A percentile compares a stretch with the other conserved stretches of the same genome.
These are phyloP conservation scores for Metallyticus violacea DNA, from an alignment of 2,888 invertebrate species.

Conservation along the genomic window DNA sequence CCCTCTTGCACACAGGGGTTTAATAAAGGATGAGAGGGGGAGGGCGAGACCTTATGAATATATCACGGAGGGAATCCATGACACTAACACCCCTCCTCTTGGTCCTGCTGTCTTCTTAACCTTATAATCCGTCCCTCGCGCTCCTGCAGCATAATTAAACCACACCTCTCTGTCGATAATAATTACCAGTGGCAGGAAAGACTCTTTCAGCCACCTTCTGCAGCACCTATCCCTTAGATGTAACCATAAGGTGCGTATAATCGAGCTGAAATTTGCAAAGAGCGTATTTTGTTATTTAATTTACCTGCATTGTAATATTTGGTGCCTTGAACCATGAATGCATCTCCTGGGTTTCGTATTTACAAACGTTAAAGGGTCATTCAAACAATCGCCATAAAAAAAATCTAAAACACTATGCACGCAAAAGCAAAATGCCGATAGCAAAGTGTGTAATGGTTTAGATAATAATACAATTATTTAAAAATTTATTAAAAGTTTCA, in stretches of 20 bases:
- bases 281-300: too few relatives aligned
- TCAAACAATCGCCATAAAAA: not conserved
- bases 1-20: not conserved
- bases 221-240: not conserved
- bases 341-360: not conserved
- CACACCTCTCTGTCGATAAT: not conserved
- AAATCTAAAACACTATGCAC: too few relatives aligned
- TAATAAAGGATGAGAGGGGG: not conserved
- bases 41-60: not conserved
- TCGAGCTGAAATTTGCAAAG: too few relatives aligned
- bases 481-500: too few relatives aligned
- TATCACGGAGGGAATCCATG: not conserved
- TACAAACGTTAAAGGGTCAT: not conserved
- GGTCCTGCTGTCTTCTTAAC: not conserved
- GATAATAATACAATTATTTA: too few relatives aligned
- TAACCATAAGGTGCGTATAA: too few relatives aligned
- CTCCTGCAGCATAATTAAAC: not conserved
- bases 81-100: too few relatives aligned
- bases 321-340: not conserved
- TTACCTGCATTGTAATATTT: not conserved
- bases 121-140: not conserved
- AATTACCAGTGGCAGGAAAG: not conserved
- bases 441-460: too few relatives aligned
- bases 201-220: not conserved
- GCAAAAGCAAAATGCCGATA: too few relatives aligned